phyloP scores from a whole-genome alignment of 2,888 invertebrate genomes.

The Stenoptilia bipunctidactyla region DNA sequence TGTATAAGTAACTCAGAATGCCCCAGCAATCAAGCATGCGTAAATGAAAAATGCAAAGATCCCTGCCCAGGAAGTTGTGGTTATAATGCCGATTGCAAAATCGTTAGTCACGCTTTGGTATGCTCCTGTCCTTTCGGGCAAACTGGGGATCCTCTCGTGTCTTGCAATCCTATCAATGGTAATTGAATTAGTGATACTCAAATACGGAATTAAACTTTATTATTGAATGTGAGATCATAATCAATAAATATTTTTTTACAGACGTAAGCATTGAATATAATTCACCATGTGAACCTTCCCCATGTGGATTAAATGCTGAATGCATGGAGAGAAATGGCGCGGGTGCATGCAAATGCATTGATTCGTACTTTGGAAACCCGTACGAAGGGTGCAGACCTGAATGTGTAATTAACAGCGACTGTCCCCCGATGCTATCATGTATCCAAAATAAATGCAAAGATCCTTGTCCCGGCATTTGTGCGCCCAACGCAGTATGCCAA shows the following conservation, averaged over 20 bases:
- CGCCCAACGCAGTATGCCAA: slow-evolving; percentile 79
- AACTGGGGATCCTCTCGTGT: slow-evolving; percentile 76
- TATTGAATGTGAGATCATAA: background rate
- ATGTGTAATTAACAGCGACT: slow-evolving; percentile 85
- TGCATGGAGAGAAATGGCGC: slow-evolving; percentile 75
- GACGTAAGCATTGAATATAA: slow-evolving; percentile 48
- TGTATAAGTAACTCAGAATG: slow-evolving; percentile 79
- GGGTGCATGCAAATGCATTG: slow-evolving; percentile 78
- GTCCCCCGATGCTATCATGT: slow-evolving; percentile 79
- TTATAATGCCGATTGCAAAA: slow-evolving; percentile 77
- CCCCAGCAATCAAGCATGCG: slow-evolving; percentile 73
- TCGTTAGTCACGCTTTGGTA: slow-evolving; percentile 80
- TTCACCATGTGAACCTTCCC: slow-evolving; percentile 77
- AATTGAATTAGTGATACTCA: too few relatives aligned
- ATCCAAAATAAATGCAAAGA: slow-evolving; percentile 82
- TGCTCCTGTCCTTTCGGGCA: slow-evolving; percentile 74
- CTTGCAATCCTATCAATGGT: slow-evolving; percentile 54
- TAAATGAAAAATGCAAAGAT: slow-evolving; percentile 78
- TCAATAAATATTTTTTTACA: slow-evolving; percentile 15
- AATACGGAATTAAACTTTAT: too few relatives aligned
- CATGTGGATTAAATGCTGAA: slow-evolving; percentile 76
- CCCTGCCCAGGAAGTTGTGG: slow-evolving; percentile 80
- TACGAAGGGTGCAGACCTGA: slow-evolving; percentile 82
- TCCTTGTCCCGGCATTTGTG: slow-evolving; percentile 84
- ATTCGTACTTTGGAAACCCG: slow-evolving; percentile 64